Percentiles rank a stretch among this genome's conserved stretches.
Evolutionary conservation across 2,888 invertebrate genomes (phyloP).

Genomic region (Parnassius glacialis): DNA sequence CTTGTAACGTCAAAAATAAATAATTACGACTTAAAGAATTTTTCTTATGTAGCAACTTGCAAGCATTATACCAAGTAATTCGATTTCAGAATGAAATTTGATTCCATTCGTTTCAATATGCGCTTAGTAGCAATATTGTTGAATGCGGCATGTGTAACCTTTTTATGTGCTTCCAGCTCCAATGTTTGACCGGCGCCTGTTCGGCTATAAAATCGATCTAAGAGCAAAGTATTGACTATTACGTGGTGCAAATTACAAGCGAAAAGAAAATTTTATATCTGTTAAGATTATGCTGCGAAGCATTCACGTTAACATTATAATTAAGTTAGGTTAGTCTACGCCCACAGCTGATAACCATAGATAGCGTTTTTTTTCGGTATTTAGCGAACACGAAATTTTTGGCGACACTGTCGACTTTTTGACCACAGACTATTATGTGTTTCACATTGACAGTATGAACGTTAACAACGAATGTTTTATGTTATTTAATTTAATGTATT

Average conservation of each 20-base stretch:
- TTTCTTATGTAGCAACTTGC: too few species aligned
- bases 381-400: neutral
- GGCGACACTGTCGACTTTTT: too few species aligned
- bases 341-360: conserved; percentile 1
- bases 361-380: neutral
- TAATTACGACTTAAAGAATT: too few species aligned
- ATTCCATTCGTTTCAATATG: neutral
- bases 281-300: neutral
- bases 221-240: conserved; percentile 29
- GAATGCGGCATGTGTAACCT: conserved; percentile 3
- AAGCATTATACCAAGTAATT: too few species aligned
- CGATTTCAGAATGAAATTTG: too few species aligned
- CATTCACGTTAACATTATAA: neutral
- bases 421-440: too few species aligned
- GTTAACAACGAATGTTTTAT: too few species aligned
- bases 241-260: conserved; percentile 9
- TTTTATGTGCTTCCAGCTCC: conserved; percentile 7
- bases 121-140: neutral
- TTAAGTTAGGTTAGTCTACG: conserved; percentile 1
- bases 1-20: too few species aligned
- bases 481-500: too few species aligned
- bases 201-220: conserved; percentile 34
- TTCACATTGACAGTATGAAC: too few species aligned
- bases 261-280: neutral
- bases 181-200: conserved; percentile 26